These are phyloP conservation scores for Diplolepis rosae DNA, from an alignment of 2,888 invertebrate genomes.

Conservation along the genomic window DNA sequence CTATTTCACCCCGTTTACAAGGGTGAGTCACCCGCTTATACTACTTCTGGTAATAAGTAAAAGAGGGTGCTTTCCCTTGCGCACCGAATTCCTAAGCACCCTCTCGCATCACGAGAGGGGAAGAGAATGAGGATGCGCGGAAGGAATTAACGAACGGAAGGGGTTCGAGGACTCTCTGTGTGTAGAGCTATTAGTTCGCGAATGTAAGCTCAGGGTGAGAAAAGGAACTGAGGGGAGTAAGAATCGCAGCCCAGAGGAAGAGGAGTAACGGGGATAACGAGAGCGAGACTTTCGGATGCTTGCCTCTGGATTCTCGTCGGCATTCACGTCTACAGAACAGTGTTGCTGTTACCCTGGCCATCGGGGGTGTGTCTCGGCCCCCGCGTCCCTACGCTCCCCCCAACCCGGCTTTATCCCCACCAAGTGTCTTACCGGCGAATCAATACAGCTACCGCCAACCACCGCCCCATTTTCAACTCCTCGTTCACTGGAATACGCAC, in stretches of 20 bases:
- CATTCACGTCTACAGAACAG: constrained; percentile 50
- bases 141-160: constrained; percentile 56
- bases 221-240: constrained; percentile 35
- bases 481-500: constrained; percentile 48
- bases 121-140: constrained; percentile 34
- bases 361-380: constrained; percentile 52
- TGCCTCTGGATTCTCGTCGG: constrained; percentile 48
- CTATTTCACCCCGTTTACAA: constrained; percentile 44
- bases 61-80: constrained; percentile 34
- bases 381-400: constrained; percentile 35
- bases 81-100: constrained; percentile 37
- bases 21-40: constrained; percentile 39
- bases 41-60: constrained; percentile 42
- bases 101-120: constrained; percentile 27
- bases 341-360: constrained; percentile 60
- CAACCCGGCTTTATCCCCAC: constrained; percentile 53
- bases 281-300: constrained; percentile 43
- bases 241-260: constrained; percentile 34
- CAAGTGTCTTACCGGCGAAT: constrained; percentile 67
- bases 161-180: constrained; percentile 47
- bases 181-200: constrained; percentile 60
- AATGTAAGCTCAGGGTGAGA: constrained; percentile 59
- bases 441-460: constrained; percentile 72
- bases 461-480: constrained; percentile 62
- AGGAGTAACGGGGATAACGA: constrained; percentile 17